A percentile compares a stretch with the other conserved stretches of the same genome.
Evolutionary conservation across 2,888 invertebrate species (phyloP).

Genomic region (Sceliomorpha sp.): DNA sequence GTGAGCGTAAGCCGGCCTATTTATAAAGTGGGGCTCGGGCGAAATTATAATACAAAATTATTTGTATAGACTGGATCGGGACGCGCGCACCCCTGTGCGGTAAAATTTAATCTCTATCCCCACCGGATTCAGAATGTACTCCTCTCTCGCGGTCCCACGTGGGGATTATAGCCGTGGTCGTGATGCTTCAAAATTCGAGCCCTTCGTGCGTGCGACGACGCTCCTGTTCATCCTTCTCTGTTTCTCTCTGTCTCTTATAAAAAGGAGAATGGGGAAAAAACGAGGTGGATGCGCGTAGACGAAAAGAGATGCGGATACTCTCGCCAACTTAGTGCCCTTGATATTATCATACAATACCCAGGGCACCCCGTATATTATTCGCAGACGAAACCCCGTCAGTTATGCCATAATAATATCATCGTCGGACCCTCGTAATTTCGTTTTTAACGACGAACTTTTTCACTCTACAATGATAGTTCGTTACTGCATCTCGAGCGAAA

Average conservation of each 20-base stretch:
- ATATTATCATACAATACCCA: constrained; percentile 49
- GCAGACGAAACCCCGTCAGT: constrained; percentile 43
- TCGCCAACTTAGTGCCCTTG: constrained; percentile 26
- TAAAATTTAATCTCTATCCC: constrained; percentile 59
- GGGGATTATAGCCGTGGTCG: constrained; percentile 37
- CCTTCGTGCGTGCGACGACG: constrained; percentile 14
- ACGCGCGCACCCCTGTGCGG: constrained; percentile 50
- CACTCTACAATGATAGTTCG: constrained; percentile 41
- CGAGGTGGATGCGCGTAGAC: constrained; percentile 27
- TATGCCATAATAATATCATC: constrained; percentile 53
- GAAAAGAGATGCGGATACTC: constrained; percentile 5
- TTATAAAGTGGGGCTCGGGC: constrained; percentile 69
- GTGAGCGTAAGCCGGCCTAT: constrained; percentile 68
- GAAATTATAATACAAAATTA: constrained; percentile 60
- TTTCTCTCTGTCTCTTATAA: constrained; percentile 24
- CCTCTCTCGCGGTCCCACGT: constrained; percentile 52
- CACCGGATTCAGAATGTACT: constrained; percentile 56
- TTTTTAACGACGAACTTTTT: constrained; percentile 43
- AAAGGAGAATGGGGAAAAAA: constrained; percentile 8
- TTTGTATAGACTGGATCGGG: constrained; percentile 57
- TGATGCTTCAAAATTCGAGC: constrained; percentile 5
- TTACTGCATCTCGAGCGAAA: constrained; percentile 18
- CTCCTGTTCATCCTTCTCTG: too few species aligned
- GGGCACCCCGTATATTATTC: constrained; percentile 39
- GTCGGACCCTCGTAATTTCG: constrained; percentile 40